These are phyloP conservation scores for Chrysogorgia sp. DNA, from an alignment of 92 coral and sea anemone species.

Conservation along the genomic window DNA sequence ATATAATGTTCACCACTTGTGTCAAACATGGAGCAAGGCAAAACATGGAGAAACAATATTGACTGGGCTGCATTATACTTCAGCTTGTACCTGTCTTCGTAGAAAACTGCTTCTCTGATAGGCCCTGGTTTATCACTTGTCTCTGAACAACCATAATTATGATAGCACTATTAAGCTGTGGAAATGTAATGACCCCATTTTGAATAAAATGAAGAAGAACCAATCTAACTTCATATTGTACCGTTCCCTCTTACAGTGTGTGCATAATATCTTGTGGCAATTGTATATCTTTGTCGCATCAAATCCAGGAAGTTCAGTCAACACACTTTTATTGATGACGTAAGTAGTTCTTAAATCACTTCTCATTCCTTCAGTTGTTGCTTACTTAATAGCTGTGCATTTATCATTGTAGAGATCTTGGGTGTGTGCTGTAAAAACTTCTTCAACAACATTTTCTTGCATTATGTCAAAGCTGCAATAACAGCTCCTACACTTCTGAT, in stretches of 20 bases:
- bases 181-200: too few relatives aligned
- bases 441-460: slow-evolving; percentile 13
- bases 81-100: slow-evolving; percentile 22
- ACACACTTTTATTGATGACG: slow-evolving; percentile 42
- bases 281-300: slow-evolving; percentile 55
- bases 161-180: too few relatives aligned
- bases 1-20: slow-evolving; percentile 40
- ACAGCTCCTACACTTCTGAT: slow-evolving; percentile 25
- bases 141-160: too few relatives aligned
- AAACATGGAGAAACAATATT: slow-evolving; percentile 37
- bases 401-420: background rate
- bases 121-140: too few relatives aligned
- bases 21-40: slow-evolving; percentile 69
- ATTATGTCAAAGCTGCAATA: slow-evolving; percentile 10
- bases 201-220: too few relatives aligned
- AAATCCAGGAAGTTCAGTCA: slow-evolving; percentile 51
- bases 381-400: slow-evolving; percentile 8
- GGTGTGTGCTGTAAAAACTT: background rate
- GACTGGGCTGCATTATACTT: slow-evolving; percentile 32
- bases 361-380: background rate
- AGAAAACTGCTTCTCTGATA: too few relatives aligned
- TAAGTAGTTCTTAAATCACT: slow-evolving; percentile 28
- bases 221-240: too few relatives aligned
- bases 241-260: slow-evolving; percentile 55
- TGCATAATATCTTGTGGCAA: slow-evolving; percentile 68